phyloP scores from a whole-genome alignment of 2,113 vertebrate genomes.

The Rhinoptilus africanus region DNA sequence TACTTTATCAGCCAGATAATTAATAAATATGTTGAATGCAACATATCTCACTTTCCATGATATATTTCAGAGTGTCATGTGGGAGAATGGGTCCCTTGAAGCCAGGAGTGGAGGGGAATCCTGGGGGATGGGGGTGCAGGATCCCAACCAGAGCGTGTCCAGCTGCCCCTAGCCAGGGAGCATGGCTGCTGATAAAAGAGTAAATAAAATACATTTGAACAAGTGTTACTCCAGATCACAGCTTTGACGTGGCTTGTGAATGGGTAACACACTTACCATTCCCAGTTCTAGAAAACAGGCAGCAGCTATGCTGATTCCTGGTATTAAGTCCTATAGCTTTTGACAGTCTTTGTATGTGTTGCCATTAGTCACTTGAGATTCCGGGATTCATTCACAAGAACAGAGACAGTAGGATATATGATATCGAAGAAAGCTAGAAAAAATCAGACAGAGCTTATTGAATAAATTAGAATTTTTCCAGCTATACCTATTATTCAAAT shows the following conservation, averaged over 20 bases:
- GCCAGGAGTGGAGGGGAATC: not conserved
- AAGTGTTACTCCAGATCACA: not conserved
- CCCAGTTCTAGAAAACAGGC: not conserved
- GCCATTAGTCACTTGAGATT: not conserved
- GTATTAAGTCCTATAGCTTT: not conserved
- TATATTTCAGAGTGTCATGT: not conserved
- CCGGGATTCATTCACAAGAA: not conserved
- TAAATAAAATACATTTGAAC: not conserved
- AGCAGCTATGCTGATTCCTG: not conserved
- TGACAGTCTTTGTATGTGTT: not conserved
- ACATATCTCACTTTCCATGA: rapidly evolving
- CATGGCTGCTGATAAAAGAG: not conserved
- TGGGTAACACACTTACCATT: not conserved
- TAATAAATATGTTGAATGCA: not conserved
- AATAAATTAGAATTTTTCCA: not conserved
- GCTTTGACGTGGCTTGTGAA: rapidly evolving
- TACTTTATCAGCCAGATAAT: not conserved
- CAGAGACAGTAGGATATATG: not conserved
- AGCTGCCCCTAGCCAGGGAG: not conserved
- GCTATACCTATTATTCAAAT: not conserved
- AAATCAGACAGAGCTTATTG: not conserved
- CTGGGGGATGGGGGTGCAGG: not conserved
- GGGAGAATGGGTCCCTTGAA: rapidly evolving
- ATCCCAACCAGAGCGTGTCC: not conserved
- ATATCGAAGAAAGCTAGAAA: not conserved